These are phyloP conservation scores for Pheosia tremula DNA, from an alignment of 2,888 invertebrate genomes.

Conservation along the genomic window DNA sequence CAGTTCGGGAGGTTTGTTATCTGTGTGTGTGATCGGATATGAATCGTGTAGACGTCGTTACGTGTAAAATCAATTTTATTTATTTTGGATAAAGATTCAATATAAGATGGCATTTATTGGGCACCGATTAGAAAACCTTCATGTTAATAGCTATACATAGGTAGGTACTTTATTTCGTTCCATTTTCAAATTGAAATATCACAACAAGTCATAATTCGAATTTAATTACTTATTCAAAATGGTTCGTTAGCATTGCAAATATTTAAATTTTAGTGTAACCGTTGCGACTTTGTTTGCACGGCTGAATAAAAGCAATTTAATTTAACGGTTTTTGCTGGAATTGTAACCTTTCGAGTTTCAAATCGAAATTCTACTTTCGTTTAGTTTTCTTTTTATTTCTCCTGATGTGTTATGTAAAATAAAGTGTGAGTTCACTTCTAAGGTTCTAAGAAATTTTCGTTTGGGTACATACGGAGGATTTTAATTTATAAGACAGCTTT, in stretches of 20 bases:
- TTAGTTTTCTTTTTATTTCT: too few relatives aligned
- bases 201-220: constrained; percentile 9
- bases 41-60: constrained; percentile 36
- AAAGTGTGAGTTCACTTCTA: too few relatives aligned
- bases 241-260: constrained; percentile 40
- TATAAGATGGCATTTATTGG: too few relatives aligned
- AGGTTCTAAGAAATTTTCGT: constrained; percentile 37
- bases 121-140: too few relatives aligned
- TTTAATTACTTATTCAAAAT: constrained; percentile 21
- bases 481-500: constrained; percentile 58
- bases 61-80: constrained; percentile 9
- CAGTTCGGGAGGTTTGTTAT: constrained; percentile 33
- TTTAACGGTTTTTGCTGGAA: constrained; percentile 10
- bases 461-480: constrained; percentile 51
- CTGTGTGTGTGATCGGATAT: constrained; percentile 33
- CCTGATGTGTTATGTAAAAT: too few relatives aligned
- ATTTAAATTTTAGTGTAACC: constrained; percentile 13
- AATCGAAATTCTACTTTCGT: not conserved
- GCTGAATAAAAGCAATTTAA: constrained; percentile 3
- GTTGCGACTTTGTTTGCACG: not conserved
- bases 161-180: not conserved
- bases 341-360: constrained; percentile 11
- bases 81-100: too few relatives aligned
- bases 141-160: too few relatives aligned
- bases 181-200: not conserved